Evolutionary conservation across 2,888 invertebrate genomes (phyloP), one percentile per base, ranked within the genome.

Genomic region (Epinotia bilunana): DNA sequence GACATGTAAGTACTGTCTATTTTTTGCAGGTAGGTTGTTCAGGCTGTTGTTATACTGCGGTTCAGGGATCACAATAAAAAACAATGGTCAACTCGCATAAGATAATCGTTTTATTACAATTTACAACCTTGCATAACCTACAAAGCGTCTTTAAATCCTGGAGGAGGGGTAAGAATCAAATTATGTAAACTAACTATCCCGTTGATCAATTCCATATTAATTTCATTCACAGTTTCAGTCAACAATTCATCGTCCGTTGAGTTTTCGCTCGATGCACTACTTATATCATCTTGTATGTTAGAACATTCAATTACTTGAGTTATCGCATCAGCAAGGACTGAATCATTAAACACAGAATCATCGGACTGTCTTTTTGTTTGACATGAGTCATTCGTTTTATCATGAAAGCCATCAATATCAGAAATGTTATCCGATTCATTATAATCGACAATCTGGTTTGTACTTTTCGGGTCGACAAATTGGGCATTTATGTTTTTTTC

Each of bases 261-360:
- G 78, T 84, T 85, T 13, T 77, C 69, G 68, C 67, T 72, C n/a
- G 28, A 20, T 20, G 82, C 83, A 43, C 64, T 61, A 7, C 23
- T 28, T 23, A 18, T 20, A 5, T 69, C 23, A 0, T 64, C 58
- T 53, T 58, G 53, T 18, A 28, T 65, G 12, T 53, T 33, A 28
- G 70, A 85, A 77, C 90, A 87, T 79, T 87, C 87, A 65, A 93
- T 83, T 6, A 91, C 80, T 86, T 93, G 93, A 18, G 94, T 94
- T 39, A 86, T 72, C 12, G 91, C 91, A 77, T 90, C 89, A 49
- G 91, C 90, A 73, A 88, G 83, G 78, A 90, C 88, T 9, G 85
- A 85, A 74, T 76, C 77, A n/a, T 62, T 61, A n/a, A 39, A n/a
- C 12, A 68, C 43, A n/a, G 77, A 78, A 55, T 80, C 78, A 53